Evolutionary conservation across 2,888 invertebrate genomes (phyloP).

Genomic region (Orthosia incerta): DNA sequence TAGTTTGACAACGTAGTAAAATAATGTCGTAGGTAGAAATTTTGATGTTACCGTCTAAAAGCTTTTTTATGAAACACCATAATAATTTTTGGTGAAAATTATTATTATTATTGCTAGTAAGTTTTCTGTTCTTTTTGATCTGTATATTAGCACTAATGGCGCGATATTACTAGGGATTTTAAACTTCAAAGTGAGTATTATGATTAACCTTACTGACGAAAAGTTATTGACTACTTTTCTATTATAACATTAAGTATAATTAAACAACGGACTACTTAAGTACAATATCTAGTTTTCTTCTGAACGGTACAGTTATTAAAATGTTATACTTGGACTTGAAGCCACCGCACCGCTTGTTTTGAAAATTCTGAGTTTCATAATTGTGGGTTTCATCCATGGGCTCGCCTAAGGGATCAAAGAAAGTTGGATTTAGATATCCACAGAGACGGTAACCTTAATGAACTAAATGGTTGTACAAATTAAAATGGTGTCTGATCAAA

Average conservation of each 20-base stretch:
- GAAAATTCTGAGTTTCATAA: background rate
- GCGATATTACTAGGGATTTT: background rate
- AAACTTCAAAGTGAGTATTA: constrained; percentile 29
- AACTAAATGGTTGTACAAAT: constrained; percentile 13
- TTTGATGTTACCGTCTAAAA: constrained; percentile 63
- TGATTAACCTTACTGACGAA: background rate
- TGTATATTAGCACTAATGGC: constrained; percentile 35
- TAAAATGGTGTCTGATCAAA: constrained; percentile 40
- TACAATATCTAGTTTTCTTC: too few relatives aligned
- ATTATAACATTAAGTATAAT: background rate
- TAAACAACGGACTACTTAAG: background rate
- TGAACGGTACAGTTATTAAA: too few relatives aligned
- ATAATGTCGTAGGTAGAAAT: constrained; percentile 61
- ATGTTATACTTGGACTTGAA: background rate
- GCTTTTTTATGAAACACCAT: constrained; percentile 60
- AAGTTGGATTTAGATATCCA: constrained; percentile 32
- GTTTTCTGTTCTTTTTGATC: constrained; percentile 42
- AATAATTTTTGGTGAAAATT: constrained; percentile 40
- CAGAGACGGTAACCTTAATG: constrained; percentile 25
- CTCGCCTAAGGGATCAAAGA: constrained; percentile 25
- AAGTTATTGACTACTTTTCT: constrained; percentile 14
- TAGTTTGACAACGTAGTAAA: constrained; percentile 71
- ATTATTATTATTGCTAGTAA: constrained; percentile 51
- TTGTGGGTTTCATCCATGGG: background rate
- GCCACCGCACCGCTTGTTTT: background rate